phyloP scores from a whole-genome alignment of 2,113 vertebrate genomes.

The Beaufortia kweichowensis region DNA sequence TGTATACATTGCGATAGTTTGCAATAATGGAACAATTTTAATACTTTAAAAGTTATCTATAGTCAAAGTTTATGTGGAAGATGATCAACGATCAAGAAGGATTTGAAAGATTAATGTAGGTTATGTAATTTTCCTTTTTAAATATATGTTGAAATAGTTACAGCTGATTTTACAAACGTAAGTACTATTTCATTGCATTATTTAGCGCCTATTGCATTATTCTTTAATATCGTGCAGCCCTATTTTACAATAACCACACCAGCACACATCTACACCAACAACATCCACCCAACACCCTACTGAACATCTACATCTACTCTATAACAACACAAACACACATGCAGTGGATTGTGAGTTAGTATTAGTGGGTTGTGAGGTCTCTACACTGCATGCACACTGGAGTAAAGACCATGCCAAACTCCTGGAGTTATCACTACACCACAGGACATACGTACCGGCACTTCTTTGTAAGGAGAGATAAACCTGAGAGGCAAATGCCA shows the following conservation, averaged over 20 bases:
- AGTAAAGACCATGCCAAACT: conserved; percentile 41
- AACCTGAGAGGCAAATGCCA: conserved; percentile 95
- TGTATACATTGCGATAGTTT: no score
- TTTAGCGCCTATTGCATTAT: no score
- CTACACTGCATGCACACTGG: conserved; percentile 64
- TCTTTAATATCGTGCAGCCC: conserved; percentile 44
- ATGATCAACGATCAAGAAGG: no score
- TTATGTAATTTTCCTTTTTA: no score
- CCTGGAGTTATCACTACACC: conserved; percentile 33
- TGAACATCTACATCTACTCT: background rate
- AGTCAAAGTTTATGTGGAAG: no score
- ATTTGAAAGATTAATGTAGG: no score
- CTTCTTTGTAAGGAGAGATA: conserved; percentile 89
- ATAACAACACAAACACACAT: conserved; percentile 38
- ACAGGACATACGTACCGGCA: conserved; percentile 86
- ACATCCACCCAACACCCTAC: conserved; percentile 9
- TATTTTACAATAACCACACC: conserved; percentile 17
- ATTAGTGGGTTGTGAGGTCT: conserved; percentile 50
- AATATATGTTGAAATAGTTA: no score
- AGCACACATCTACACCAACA: conserved; percentile 49
- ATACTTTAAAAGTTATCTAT: no score
- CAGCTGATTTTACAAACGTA: no score
- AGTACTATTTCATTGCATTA: no score
- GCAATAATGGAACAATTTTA: no score
- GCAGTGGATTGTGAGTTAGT: conserved; percentile 19